Percentiles rank a stretch among this genome's conserved stretches.
Conservation (phyloP, 2,888 invertebrate species). For the Folsomia manolachei region DNA sequence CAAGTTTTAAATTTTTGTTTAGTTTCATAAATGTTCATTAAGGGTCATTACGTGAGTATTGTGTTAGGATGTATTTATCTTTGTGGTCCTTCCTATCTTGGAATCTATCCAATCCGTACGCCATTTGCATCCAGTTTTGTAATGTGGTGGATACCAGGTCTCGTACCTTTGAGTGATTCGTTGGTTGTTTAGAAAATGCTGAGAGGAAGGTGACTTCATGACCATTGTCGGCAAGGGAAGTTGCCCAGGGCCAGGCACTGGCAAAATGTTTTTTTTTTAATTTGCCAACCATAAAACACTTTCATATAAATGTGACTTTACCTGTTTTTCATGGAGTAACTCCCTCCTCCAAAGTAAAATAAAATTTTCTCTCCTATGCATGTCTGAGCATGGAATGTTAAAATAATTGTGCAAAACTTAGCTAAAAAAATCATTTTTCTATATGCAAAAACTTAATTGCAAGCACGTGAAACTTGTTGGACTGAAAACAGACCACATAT, state of each 20-base stretch:
- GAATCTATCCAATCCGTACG: slow-evolving; percentile 38
- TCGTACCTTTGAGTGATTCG: slow-evolving; percentile 27
- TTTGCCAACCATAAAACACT: not conserved
- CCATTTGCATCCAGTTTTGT: slow-evolving; percentile 21
- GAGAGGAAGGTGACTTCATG: slow-evolving; percentile 45
- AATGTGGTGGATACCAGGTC: slow-evolving; percentile 29
- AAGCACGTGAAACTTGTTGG: no score
- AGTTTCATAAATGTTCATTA: no score
- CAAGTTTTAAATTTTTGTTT: no score
- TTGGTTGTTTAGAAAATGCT: slow-evolving; percentile 38
- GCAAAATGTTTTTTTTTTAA: not conserved
- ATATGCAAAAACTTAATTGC: no score
- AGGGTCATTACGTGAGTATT: no score
- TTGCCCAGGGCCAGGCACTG: slow-evolving; percentile 42
- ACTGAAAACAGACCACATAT: no score
- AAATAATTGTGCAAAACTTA: not conserved
- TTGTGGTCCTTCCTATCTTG: slow-evolving; percentile 16
- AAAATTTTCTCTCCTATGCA: slow-evolving; percentile 38
- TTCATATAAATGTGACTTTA: not conserved
- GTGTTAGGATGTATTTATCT: slow-evolving; percentile 25
- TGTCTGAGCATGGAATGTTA: not conserved
- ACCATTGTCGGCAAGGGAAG: slow-evolving; percentile 36
- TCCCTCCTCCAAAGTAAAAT: slow-evolving; percentile 48
- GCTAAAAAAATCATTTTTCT: no score
- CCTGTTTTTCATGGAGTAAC: slow-evolving; percentile 33